Percentiles rank a stretch among this genome's conserved stretches.
phyloP scores from a whole-genome alignment of 2,888 invertebrate species.

The Spicauda simplicius region DNA sequence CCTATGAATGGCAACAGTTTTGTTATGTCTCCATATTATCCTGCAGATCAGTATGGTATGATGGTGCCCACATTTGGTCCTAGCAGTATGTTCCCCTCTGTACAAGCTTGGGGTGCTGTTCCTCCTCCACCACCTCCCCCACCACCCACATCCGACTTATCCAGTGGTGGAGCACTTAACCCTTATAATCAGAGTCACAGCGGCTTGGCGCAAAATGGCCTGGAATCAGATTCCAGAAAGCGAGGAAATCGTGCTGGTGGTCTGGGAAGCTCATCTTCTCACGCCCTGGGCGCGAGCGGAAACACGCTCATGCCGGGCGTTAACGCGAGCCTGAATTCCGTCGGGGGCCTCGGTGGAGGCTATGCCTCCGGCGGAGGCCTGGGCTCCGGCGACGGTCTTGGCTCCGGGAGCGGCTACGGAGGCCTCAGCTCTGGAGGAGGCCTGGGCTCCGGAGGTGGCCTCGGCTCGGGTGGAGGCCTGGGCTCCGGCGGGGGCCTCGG shows the following conservation, averaged over 20 bases:
- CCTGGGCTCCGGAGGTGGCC: constrained; percentile 58
- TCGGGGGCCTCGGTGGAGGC: constrained; percentile 44
- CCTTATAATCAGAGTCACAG: constrained; percentile 60
- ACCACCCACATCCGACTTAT: constrained; percentile 59
- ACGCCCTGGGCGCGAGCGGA: constrained; percentile 50
- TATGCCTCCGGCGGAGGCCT: constrained; percentile 48
- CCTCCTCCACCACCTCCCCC: constrained; percentile 78
- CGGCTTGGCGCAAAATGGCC: constrained; percentile 71
- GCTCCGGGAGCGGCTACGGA: constrained; percentile 55
- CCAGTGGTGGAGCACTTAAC: constrained; percentile 52
- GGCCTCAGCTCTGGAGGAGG: constrained; percentile 48
- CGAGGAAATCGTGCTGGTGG: constrained; percentile 62
- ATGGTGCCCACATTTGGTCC: constrained; percentile 62
- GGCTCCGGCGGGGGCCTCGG: constrained; percentile 45
- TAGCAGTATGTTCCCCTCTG: constrained; percentile 50
- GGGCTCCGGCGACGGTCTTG: constrained; percentile 48
- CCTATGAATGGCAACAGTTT: constrained; percentile 66
- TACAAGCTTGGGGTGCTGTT: constrained; percentile 64
- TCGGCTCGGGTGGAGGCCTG: constrained; percentile 55
- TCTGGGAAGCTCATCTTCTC: constrained; percentile 51
- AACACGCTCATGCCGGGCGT: constrained; percentile 48
- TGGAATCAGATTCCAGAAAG: constrained; percentile 81
- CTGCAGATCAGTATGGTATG: constrained; percentile 74
- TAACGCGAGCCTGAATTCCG: constrained; percentile 48
- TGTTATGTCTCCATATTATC: constrained; percentile 71